These are phyloP conservation scores for Gnatocerus cornutus DNA, from an alignment of 2,888 invertebrate genomes.

Conservation along the genomic window DNA sequence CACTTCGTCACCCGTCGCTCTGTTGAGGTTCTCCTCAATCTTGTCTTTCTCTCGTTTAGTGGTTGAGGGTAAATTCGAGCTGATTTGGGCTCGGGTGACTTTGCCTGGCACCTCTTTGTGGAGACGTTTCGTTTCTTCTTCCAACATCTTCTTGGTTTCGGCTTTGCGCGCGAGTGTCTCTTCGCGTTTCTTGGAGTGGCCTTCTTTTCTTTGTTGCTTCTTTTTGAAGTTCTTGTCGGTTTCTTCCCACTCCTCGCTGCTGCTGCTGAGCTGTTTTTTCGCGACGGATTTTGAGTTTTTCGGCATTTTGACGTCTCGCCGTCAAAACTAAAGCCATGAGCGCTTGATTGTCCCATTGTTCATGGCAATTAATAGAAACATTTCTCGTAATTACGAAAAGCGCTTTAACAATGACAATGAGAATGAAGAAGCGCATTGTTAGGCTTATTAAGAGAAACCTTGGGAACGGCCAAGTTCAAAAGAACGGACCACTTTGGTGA, in stretches of 20 bases:
- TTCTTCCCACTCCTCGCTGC: constrained; percentile 86
- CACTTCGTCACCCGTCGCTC: constrained; percentile 85
- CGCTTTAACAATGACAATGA: constrained; percentile 57
- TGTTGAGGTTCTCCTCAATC: constrained; percentile 94
- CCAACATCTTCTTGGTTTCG: constrained; percentile 84
- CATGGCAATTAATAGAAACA: constrained; percentile 15
- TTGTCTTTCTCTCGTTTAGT: constrained; percentile 54
- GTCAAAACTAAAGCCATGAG: background rate
- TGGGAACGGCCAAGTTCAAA: constrained; percentile 33
- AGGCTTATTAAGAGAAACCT: constrained; percentile 28
- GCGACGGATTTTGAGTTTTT: constrained; percentile 7
- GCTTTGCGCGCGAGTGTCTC: constrained; percentile 88
- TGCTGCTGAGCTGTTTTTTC: background rate
- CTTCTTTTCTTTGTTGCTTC: constrained; percentile 82
- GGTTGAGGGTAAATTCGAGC: background rate
- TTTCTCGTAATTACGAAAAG: constrained; percentile 12
- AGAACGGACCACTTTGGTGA: constrained; percentile 7
- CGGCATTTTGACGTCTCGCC: constrained; percentile 12
- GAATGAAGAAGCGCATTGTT: constrained; percentile 20
- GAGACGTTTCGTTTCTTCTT: constrained; percentile 80
- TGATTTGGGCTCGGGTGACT: constrained; percentile 88
- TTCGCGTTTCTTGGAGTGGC: constrained; percentile 85
- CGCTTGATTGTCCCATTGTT: background rate
- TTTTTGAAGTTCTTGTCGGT: constrained; percentile 87
- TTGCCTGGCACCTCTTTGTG: constrained; percentile 73